These are phyloP conservation scores for Progne subis DNA, from an alignment of 2,113 vertebrate genomes.

Conservation along the genomic window DNA sequence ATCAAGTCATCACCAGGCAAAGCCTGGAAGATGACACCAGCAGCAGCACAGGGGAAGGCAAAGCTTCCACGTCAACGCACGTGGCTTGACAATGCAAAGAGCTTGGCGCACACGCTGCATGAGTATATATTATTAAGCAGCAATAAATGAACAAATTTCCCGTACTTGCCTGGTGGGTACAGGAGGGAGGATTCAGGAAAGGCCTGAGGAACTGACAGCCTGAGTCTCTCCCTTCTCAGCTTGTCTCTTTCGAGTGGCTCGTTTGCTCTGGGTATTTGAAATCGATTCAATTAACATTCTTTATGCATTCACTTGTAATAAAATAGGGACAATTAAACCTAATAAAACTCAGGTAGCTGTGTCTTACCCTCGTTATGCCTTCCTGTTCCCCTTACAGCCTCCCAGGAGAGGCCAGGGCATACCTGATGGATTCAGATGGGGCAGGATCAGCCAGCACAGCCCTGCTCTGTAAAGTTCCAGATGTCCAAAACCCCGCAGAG, in stretches of 20 bases:
- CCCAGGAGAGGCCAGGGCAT: not conserved
- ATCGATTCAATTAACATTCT: slow-evolving; percentile 12
- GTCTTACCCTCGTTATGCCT: not conserved
- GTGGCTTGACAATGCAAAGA: slow-evolving; percentile 51
- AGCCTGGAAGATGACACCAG: not conserved
- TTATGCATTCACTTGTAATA: not conserved
- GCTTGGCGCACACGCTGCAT: slow-evolving; percentile 8
- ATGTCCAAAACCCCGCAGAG: not conserved
- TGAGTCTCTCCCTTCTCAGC: not conserved
- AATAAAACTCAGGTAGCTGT: slow-evolving; percentile 4
- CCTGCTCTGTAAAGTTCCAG: not conserved
- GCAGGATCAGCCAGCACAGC: not conserved
- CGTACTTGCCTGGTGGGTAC: not conserved
- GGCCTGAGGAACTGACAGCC: not conserved
- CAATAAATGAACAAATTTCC: slow-evolving; percentile 65
- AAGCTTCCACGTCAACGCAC: slow-evolving; percentile 35
- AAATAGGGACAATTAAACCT: not conserved
- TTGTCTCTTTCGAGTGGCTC: not conserved
- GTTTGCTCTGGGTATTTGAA: not conserved
- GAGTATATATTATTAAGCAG: slow-evolving; percentile 72
- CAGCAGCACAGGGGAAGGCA: slow-evolving; percentile 14
- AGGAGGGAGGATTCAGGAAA: slow-evolving; percentile 9
- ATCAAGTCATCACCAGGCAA: not conserved
- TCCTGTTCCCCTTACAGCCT: not conserved
- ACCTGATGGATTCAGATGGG: not conserved